Base-by-base conservation (phyloP, 2,113 vertebrate genomes). In the Romanogobio albipinnatus region DNA sequence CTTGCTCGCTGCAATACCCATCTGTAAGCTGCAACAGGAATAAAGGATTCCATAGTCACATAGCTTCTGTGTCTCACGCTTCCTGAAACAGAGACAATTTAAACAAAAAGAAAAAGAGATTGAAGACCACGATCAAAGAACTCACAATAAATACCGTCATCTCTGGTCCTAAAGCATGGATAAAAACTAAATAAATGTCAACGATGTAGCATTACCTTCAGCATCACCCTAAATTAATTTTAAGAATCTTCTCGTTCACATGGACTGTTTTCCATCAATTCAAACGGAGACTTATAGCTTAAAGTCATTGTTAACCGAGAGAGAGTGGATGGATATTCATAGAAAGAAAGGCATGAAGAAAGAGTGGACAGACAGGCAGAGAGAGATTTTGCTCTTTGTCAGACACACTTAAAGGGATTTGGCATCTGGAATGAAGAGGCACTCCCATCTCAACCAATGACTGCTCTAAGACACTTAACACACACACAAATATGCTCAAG, bases 381-480 rank as follows among this genome's bases (percentile, higher is more conserved):
- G 43, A 75, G 13, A 75, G 29, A 74, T 22, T 66, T 81, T 51
- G 43, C 78, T 51, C 61, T 81, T 81, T 51, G 59, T 66, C 78
- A 81, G 78, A 81, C 78, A 81, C 61, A 68, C 78, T 81, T 81
- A 81, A 81, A 68, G 45, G 59, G 78, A 81, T 81, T 81, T 81
- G 19, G 45, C 15, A 43, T 79, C 58, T 79, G 77, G 39, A 81
- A 81, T 51, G 78, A 68, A 68, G 78, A 81, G 61, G 17, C 61
- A 51, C 19, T 51, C 61, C 24, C 61, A 81, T 81, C 26, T 51
- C 19, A 81, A 62, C 58, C 78, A 81, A 9, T 64, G 58, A 62
- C 59, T 68, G 43, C 61, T 68, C 43, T 51, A 62, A 59, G 22
- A 76, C 39, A 47, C 68, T 74, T 74, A 74, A 73, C 66, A 74